Evolutionary conservation across 1,140 invertebrate genomes (phyloP), one percentile per base, ranked within the genome.

Genomic region (Cecropterus lyciades): DNA sequence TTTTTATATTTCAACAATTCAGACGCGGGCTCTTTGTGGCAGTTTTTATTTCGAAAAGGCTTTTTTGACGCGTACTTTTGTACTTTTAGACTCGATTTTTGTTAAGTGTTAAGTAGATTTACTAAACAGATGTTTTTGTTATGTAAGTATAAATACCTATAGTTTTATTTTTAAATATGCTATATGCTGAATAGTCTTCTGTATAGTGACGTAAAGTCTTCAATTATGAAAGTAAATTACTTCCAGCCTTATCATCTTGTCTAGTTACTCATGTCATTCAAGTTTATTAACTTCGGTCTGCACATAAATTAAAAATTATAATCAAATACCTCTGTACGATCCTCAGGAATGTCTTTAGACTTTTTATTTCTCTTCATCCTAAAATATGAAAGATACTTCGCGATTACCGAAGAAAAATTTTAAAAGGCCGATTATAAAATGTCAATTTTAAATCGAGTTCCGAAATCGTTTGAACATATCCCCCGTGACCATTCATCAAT

Each of bases 1-100:
- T 79, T 86, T 87, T 87, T 87, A 89, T 89, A 89, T 89, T 89
- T 86, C 82, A 87, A 82, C 87, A 85, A 85, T 89, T 88, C 80
- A 77, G 77, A 71, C 64, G 66, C 73, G 70, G 77, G 81, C 75
- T 75, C 71, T 85, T 89, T 82, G 72, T 81, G 75, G 59, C 51
- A 69, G 64, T 72, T 70, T 73, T n/a, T 55, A 64, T 62, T 71
- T 75, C 64, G 24, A 63, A 68, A 63, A 43, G 6, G 17, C 51
- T 63, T 63, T 62, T 20, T 60, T 14, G n/a, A 60, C 15, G n/a
- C 11, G 42, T 37, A 49, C 45, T 24, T 62, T 13, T 14, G 16
- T 48, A n/a, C 37, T 40, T n/a, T 40, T n/a, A n/a, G n/a, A n/a
- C n/a, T 1, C 37, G 11, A 11, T 40, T 40, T n/a, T 40, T n/a